Conservation (phyloP, 1,140 invertebrate species). For the Drosophila pandora region DNA sequence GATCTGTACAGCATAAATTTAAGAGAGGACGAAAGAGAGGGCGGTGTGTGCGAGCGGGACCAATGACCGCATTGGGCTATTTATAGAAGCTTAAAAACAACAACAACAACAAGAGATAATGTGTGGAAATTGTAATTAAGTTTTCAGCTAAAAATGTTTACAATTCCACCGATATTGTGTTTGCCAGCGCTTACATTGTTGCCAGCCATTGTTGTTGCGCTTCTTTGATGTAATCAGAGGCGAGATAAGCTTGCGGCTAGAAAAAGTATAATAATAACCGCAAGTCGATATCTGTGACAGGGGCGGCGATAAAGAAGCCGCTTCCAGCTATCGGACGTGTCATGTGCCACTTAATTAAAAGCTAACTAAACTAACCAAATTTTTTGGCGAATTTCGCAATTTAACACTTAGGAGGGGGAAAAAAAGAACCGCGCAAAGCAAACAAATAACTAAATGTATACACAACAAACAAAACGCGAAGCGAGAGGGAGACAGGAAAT, state of each 20-base stretch:
- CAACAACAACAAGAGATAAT: conserved; percentile 35
- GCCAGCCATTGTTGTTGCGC: neutral
- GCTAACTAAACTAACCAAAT: conserved; percentile 15
- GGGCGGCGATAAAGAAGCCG: conserved; percentile 36
- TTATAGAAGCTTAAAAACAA: conserved; percentile 58
- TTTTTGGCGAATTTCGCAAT: conserved; percentile 54
- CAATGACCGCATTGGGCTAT: conserved; percentile 80
- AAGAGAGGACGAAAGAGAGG: conserved; percentile 8
- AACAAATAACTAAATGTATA: conserved; percentile 60
- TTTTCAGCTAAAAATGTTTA: conserved; percentile 59
- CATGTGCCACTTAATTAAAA: conserved; percentile 53
- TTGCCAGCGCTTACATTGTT: neutral
- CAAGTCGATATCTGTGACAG: conserved; percentile 29
- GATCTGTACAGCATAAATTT: conserved; percentile 57
- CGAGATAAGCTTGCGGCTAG: conserved; percentile 18
- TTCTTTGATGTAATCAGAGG: conserved; percentile 16
- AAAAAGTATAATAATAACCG: conserved; percentile 12
- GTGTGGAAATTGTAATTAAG: conserved; percentile 75
- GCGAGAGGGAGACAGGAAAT: conserved; percentile 14
- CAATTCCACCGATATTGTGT: conserved; percentile 1
- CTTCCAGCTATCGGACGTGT: conserved; percentile 39
- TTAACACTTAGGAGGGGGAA: conserved; percentile 47
- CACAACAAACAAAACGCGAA: conserved; percentile 57
- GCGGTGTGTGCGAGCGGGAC: conserved; percentile 57
- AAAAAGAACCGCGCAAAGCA: conserved; percentile 14